Base-by-base conservation (phyloP, 2,113 vertebrate genomes). In the Cynoglossus semilaevis region DNA sequence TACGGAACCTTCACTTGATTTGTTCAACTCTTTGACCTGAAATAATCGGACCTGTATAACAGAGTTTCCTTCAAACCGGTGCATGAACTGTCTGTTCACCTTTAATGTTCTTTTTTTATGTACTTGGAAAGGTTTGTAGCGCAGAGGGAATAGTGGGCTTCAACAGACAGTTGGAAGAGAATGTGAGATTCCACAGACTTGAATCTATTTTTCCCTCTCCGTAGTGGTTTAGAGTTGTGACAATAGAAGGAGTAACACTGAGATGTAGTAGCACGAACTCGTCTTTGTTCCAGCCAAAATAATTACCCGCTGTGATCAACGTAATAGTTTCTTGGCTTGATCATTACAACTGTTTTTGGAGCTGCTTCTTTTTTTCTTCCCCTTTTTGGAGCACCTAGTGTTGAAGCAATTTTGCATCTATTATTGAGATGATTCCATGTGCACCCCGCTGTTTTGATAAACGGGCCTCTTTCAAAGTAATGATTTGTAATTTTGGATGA, bases 1-100 rank as follows among this genome's bases (percentile, higher is more conserved):
- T 69, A 64, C 60, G 43, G 56, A 70, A 54, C 80, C 62, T 72
- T 79, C 62, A 68, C 74, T 75, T 65, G 67, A 63, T 85, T 77
- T 79, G 66, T 63, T 79, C 58, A 63, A 57, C 18, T 80, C 62
- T 49, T 70, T 44, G 63, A 78, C 45, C 77, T 63, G 77, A 41
- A 72, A 72, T 66, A 64, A 71, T 65, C 71, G 45, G 50, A 63
- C 61, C 70, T 58, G 29, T 65, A 50, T 67, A 58, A 60, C 15
- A 4, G 56, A 40, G 64, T 47, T 58, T 56, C 35, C 12, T 65
- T 58, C 58, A 61, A 63, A 56, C 48, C 19, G 43, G 18, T 43
- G 59, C 49, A 34, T 10, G 7, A 53, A 58, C 45, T 63, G 29
- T 68, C 51, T 14, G 48, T 51, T 69, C 63, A 43, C 43, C 50